Evolutionary conservation across 2,797 vertebrate species (phyloP).

Genomic region (Pampus argenteus): DNA sequence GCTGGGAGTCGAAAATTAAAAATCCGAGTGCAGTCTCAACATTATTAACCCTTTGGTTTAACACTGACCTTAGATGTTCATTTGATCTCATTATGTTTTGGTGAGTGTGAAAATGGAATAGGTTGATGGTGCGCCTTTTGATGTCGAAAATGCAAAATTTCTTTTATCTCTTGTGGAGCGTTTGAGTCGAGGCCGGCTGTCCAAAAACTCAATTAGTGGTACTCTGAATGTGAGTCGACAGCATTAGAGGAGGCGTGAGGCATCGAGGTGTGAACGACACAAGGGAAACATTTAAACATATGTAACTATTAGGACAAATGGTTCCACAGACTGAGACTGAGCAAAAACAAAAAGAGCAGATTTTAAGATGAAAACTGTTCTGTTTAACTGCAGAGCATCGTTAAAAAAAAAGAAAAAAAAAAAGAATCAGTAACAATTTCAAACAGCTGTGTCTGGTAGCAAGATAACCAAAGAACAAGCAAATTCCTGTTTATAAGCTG

Average conservation of each 20-base stretch:
- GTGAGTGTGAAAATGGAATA: slow-evolving; percentile 43
- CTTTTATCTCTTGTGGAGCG: slow-evolving; percentile 71
- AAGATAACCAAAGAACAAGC: slow-evolving; percentile 32
- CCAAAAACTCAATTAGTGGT: slow-evolving; percentile 73
- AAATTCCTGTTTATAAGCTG: slow-evolving; percentile 14
- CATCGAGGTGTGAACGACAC: slow-evolving; percentile 53
- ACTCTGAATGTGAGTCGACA: slow-evolving; percentile 51
- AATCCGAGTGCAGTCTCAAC: slow-evolving; percentile 34
- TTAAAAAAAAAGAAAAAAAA: background rate
- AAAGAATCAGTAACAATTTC: background rate
- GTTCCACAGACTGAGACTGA: slow-evolving; percentile 35
- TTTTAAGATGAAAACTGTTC: slow-evolving; percentile 18
- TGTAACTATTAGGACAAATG: slow-evolving; percentile 40
- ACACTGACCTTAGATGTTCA: slow-evolving; percentile 69
- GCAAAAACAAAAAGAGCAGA: slow-evolving; percentile 36
- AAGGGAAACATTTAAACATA: slow-evolving; percentile 17
- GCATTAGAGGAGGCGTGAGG: slow-evolving; percentile 67
- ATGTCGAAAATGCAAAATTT: slow-evolving; percentile 66
- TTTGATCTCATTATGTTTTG: slow-evolving; percentile 64
- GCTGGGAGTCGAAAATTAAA: slow-evolving; percentile 56
- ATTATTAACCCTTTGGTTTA: slow-evolving; percentile 73
- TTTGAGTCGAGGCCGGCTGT: slow-evolving; percentile 56
- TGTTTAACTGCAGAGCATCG: slow-evolving; percentile 4
- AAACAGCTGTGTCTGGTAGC: slow-evolving; percentile 13
- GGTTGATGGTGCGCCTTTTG: slow-evolving; percentile 56